Base-by-base conservation (phyloP, 2,113 vertebrate genomes). In the Varanus salvator region DNA sequence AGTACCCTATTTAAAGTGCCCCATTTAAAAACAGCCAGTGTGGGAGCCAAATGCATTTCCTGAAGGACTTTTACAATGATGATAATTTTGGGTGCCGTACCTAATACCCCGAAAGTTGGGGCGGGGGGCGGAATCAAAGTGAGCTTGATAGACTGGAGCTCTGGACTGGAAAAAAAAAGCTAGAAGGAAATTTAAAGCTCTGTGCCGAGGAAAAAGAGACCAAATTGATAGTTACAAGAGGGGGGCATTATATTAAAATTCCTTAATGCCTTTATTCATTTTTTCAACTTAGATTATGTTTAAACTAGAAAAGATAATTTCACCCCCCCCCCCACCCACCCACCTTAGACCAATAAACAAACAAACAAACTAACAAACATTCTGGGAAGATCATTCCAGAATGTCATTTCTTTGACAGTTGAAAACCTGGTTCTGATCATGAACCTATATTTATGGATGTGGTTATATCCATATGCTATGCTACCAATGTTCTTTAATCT, bases 371-470 rank as follows among this genome's bases (percentile, higher is more conserved):
- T n/a, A n/a, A n/a, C n/a, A n/a, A 80, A 5, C n/a, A 29, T 57
- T n/a, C 19, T 68, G 48, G 25, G 27, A 25, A 84, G 54, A 34
- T 81, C 54, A 81, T 84, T 48, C 82, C 82, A 84, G 44, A 69
- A 69, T 52, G 66, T 23, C 83, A 85, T 3, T 71, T 44, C 29
- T 85, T 69, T 71, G 68, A 38, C n/a, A 60, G 71, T 17, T 60
- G 52, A 86, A 86, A 86, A 86, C 44, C 66, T 85, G 66, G 83
- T 85, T 85, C 66, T 52, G 83, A 85, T 85, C 44, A 85, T 69
- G 71, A 71, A 85, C 44, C 29, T 71, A 52, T 71, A 85, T 85
- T 85, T 85, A 85, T 85, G 83, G 71, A 85, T n/a, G 14, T 68
- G 52, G 29, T 85, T 85, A 71, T 50, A 85, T 52, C 68, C 66